Conservation (phyloP, 1,140 invertebrate genomes). For the Lordiphosa mommai region DNA sequence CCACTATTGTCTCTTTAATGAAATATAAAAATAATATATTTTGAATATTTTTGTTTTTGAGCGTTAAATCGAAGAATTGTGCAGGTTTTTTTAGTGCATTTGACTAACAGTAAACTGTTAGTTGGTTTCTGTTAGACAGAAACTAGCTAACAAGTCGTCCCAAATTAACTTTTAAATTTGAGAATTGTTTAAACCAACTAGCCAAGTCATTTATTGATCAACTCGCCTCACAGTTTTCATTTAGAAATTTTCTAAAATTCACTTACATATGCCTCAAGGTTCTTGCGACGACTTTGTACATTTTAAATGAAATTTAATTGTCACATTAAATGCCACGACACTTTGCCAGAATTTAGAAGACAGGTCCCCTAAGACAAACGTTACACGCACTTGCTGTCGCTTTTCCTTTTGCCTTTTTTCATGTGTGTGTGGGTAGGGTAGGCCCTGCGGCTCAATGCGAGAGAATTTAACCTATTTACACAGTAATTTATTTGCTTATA, state of each 20-base stretch:
- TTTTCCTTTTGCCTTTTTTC: conserved; percentile 1
- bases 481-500: conserved; percentile 76
- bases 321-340: conserved; percentile 64
- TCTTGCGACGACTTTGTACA: conserved; percentile 16
- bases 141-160: too few relatives aligned
- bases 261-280: conserved; percentile 49
- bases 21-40: too few relatives aligned
- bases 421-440: neutral
- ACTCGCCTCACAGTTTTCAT: neutral
- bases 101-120: too few relatives aligned
- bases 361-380: conserved; percentile 45
- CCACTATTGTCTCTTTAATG: too few relatives aligned
- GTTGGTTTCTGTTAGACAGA: too few relatives aligned
- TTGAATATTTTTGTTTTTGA: too few relatives aligned
- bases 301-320: conserved; percentile 68
- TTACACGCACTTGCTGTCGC: conserved; percentile 8
- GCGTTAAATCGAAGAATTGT: too few relatives aligned
- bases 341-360: conserved; percentile 42
- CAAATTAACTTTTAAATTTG: too few relatives aligned
- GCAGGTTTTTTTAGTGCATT: too few relatives aligned
- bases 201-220: neutral
- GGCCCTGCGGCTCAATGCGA: conserved; percentile 27
- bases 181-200: too few relatives aligned
- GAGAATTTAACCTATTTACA: conserved; percentile 73
- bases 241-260: conserved; percentile 11